Base-by-base conservation (phyloP, 1,140 invertebrate genomes). In the Drosophila serrata region DNA sequence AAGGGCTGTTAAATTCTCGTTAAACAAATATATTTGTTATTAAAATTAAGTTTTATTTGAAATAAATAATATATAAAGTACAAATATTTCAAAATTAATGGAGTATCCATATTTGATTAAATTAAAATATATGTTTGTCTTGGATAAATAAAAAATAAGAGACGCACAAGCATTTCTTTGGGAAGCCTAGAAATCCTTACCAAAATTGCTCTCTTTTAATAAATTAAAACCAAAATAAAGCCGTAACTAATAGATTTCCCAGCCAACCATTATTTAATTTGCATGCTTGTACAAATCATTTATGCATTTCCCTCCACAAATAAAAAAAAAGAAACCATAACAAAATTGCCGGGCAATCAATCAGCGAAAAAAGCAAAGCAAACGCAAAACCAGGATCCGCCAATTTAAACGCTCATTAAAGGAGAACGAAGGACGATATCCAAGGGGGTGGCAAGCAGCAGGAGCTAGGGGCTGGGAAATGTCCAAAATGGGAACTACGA, bases 371-470 rank as follows among this genome's bases (percentile, higher is more conserved):
- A 29, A n/a, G 24, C 56, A 63, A 57, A 37, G 24, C 24, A 43
- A 64, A 35, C 6, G 17, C 61, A 75, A 64, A 59, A 15, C 53
- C 74, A 76, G 56, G 62, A 77, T 60, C 74, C 64, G 74, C 68
- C 74, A 78, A 78, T 79, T 75, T 82, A 58, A 76, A 68, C 72
- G 65, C 65, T 81, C 69, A 61, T 86, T 87, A 87, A 82, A 87
- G 79, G 49, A 42, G n/a, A 29, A 48, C 55, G 33, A 57, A 75
- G 40, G 63, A 55, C 24, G 24, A 33, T 24, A 15, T 15, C 11
- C 22, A 2, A 5, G 15, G 29, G 37, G 19, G 33, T 15, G 19
- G 11, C 33, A n/a, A n/a, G n/a, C n/a, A 15, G 11, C 24, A 48
- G 15, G 29, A n/a, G n/a, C 13, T 4, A 4, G 40, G 42, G 17